Evolutionary conservation across 2,113 vertebrate species (phyloP).

Genomic region (Callorhinus ursinus): DNA sequence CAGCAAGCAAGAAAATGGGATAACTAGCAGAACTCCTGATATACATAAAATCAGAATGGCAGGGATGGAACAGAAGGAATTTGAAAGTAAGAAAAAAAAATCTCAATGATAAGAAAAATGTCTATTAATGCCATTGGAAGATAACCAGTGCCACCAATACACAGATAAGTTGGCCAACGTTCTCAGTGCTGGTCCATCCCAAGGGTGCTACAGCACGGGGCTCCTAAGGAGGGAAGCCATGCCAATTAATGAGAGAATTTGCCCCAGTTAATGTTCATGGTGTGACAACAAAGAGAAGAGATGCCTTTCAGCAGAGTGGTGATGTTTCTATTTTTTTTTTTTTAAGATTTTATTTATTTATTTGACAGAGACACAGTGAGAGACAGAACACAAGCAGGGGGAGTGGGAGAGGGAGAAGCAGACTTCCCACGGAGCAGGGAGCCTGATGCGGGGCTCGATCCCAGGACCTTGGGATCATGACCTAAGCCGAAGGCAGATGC

Average conservation of each 20-base stretch:
- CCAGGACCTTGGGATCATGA: too few species aligned
- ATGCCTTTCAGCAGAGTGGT: not conserved
- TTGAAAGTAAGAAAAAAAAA: not conserved
- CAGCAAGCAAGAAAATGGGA: not conserved
- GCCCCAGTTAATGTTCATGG: not conserved
- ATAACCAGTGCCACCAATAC: not conserved
- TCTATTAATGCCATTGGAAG: not conserved
- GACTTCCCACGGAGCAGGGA: too few species aligned
- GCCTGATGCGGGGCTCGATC: too few species aligned
- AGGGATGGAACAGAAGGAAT: not conserved
- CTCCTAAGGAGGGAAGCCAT: not conserved
- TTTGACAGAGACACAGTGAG: too few species aligned
- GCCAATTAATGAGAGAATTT: not conserved
- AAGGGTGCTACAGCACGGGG: not conserved
- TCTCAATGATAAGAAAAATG: not conserved
- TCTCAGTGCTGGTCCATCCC: not conserved
- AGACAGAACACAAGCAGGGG: too few species aligned
- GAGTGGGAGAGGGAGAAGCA: too few species aligned
- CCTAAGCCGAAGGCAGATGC: too few species aligned
- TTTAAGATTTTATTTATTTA: too few species aligned
- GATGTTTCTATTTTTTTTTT: not conserved
- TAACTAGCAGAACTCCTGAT: not conserved
- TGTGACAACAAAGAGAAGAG: not conserved
- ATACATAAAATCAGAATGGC: not conserved
- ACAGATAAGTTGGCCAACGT: not conserved